Base-by-base conservation (phyloP, 2,113 vertebrate species). In the Hemicordylus capensis region DNA sequence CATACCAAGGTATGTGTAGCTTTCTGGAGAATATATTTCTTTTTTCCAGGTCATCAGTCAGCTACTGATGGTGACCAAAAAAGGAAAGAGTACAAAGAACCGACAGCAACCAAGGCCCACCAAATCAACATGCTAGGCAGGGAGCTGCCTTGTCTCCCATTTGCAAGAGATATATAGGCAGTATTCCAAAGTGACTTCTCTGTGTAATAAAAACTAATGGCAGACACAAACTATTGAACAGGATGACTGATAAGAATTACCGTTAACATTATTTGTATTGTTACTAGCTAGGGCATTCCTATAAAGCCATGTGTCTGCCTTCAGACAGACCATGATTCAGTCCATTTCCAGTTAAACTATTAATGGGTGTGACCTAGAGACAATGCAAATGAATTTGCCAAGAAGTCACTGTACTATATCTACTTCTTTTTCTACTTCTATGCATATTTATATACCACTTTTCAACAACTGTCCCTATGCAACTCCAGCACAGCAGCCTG, bases 51-150 rank as follows among this genome's bases (percentile, higher is more conserved):
- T n/a, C 24, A 58, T 20, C 42, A 0, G 12, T 51, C 15, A 67
- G 1, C 5, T 84, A 24, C 59, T 26, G n/a, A 66, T 0, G 22
- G 34, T 1, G 0, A 54, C 4, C 14, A 80, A 87, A 76, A 39
- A 79, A 59, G 20, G 34, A 39, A 48, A 58, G 79, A 37, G 14
- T 24, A 46, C 6, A 48, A n/a, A 37, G 4, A 54, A 5, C 3
- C 59, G 22, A 1, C 15, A 76, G 56, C 20, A 75, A 37, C 2
- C 56, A 54, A 7, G 17, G 76, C 1, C 4, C 39, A 22, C 2
- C 14, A 80, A 5, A 61, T 4, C 0, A 1, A 39, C 2, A 1
- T 46, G 26, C 26, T 0, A 0, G 39, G 44, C 15, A 31, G 22
- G 1, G 58, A 44, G 31, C 11, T 63, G 39, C 17, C 51, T n/a